phyloP scores from a whole-genome alignment of 23 tunicate genomes.

The Ascidia mentula region DNA sequence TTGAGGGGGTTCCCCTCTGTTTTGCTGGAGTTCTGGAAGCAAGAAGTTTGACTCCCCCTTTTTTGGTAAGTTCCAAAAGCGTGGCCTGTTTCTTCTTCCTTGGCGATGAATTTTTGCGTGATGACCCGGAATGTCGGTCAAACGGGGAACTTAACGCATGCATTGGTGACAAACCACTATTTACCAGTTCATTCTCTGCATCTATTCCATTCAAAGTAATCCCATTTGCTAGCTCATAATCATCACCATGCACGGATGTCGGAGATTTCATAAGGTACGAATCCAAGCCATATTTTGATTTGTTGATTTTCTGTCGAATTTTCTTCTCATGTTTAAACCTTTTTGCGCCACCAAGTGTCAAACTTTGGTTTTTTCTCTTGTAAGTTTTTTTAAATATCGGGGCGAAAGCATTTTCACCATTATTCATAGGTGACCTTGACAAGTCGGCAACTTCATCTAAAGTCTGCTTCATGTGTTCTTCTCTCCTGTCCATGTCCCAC shows the following conservation, averaged over 20 bases:
- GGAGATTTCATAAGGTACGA: neutral
- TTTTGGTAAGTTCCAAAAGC: conserved; percentile 62
- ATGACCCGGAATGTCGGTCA: neutral
- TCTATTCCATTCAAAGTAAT: neutral
- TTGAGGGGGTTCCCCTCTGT: conserved; percentile 15
- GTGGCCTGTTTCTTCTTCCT: conserved; percentile 77
- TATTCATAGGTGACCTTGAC: neutral
- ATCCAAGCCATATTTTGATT: neutral
- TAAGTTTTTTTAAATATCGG: neutral
- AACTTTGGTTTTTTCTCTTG: neutral
- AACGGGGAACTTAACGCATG: conserved; percentile 1
- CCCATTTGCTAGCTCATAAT: too few species aligned
- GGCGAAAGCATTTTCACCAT: neutral
- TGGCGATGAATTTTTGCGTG: conserved; percentile 57
- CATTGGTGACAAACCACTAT: neutral
- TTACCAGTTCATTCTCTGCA: neutral
- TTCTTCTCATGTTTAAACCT: neutral
- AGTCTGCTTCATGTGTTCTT: too few species aligned
- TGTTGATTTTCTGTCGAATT: neutral
- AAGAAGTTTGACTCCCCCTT: conserved; percentile 51
- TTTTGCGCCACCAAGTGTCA: neutral
- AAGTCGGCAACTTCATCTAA: neutral
- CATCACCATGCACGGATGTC: neutral
- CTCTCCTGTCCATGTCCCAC: neutral
- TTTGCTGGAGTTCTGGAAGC: conserved; percentile 43